phyloP scores from a whole-genome alignment of 2,113 vertebrate species.

The Protobothrops mucrosquamatus region DNA sequence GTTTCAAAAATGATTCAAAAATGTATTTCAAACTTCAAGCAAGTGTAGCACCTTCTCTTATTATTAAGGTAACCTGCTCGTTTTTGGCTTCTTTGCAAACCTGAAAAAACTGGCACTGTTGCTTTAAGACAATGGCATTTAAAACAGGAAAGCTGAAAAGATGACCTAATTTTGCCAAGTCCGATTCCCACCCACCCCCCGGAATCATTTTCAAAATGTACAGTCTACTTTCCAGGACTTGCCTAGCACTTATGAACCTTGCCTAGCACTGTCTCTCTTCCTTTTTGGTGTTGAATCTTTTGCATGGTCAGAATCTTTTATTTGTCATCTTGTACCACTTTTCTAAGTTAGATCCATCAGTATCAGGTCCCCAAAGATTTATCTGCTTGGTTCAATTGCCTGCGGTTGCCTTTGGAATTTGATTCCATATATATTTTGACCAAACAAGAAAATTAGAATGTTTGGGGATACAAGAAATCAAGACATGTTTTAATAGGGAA shows the following conservation, averaged over 20 bases:
- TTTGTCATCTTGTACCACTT: not conserved
- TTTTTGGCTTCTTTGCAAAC: not conserved
- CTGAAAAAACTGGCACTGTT: not conserved
- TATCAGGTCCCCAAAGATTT: not conserved
- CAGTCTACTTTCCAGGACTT: not conserved
- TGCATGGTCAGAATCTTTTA: not conserved
- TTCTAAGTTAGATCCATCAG: not conserved
- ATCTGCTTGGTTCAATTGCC: not conserved
- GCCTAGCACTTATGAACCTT: not conserved
- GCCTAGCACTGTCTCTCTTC: not conserved
- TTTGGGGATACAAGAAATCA: not conserved
- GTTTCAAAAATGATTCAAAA: not conserved
- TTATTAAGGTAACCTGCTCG: not conserved
- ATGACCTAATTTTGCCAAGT: not conserved
- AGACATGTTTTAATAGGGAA: not conserved
- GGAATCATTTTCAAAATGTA: not conserved
- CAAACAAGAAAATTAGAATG: not conserved
- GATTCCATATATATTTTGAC: not conserved
- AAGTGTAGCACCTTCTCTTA: not conserved
- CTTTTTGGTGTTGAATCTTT: not conserved
- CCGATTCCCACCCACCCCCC: not conserved
- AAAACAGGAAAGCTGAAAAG: not conserved
- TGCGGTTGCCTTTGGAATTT: not conserved
- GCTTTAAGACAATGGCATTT: not conserved
- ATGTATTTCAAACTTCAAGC: not conserved